Evolutionary conservation across 2,888 invertebrate species (phyloP), one percentile per base, ranked within the genome.

Genomic region (Embidobia sp.): DNA sequence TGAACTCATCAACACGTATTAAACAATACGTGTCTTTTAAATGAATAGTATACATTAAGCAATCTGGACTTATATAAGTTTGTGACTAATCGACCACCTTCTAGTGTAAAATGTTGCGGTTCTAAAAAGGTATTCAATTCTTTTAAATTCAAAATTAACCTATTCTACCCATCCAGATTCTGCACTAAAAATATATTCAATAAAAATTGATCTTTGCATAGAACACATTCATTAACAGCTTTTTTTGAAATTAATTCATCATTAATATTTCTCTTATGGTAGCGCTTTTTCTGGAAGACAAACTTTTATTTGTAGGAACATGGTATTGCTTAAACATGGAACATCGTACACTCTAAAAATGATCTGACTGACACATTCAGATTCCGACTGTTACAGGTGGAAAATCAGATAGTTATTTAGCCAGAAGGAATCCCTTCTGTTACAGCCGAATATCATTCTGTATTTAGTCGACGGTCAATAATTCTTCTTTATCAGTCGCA

Each of bases 81-180:
- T 6, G 15, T 8, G 1, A 55, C 67, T n/a, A 66, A 64, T 55
- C 64, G 69, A 3, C 51, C 22, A 61, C 78, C 74, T 53, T 78
- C 77, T n/a, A n/a, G n/a, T n/a, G n/a, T n/a, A n/a, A n/a, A n/a
- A n/a, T n/a, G n/a, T n/a, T n/a, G n/a, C n/a, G n/a, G n/a, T n/a
- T n/a, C n/a, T 18, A 80, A 33, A 44, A 78, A 79, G 18, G 37
- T 18, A 44, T 80, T 80, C 11, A 78, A 46, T 0, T 48, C 26
- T 44, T 69, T 70, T 11, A 78, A 48, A 48, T 79, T 80, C 4
- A 77, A 42, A 8, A 80, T 72, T 6, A 70, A 29, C 18, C 77
- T 49, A 10, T 46, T 57, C 2, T 33, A 63, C 0, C 70, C 75
- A 37, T 78, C 57, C 1, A 70, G 33, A 27, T 79, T 78, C 1